phyloP scores from a whole-genome alignment of 2,888 invertebrate species.

The Listrodromus nycthemerus region DNA sequence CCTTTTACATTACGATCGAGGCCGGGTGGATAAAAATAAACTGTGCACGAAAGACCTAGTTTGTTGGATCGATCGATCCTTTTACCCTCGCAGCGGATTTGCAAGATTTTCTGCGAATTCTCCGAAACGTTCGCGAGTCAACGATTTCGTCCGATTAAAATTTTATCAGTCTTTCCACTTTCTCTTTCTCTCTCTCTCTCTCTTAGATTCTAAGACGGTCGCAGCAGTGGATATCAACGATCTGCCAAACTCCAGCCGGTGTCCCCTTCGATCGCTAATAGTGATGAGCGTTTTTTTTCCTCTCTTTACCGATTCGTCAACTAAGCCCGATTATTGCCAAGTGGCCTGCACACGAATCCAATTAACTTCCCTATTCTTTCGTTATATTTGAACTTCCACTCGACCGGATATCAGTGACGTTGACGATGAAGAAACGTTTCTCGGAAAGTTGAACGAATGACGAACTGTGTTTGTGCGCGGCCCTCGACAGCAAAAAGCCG shows the following conservation, averaged over 20 bases:
- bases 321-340: slow-evolving; percentile 23
- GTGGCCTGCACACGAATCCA: slow-evolving; percentile 11
- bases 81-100: slow-evolving; percentile 11
- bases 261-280: neutral
- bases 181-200: neutral
- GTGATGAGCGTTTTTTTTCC: neutral
- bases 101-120: slow-evolving; percentile 38
- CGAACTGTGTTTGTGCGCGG: slow-evolving; percentile 35
- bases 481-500: slow-evolving; percentile 19
- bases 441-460: slow-evolving; percentile 47
- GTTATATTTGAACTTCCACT: neutral
- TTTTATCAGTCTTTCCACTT: neutral
- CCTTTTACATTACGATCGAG: slow-evolving; percentile 44
- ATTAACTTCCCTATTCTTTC: slow-evolving; percentile 34
- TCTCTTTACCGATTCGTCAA: neutral
- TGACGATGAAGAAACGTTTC: slow-evolving; percentile 55
- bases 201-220: too few species aligned
- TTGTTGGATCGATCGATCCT: slow-evolving; percentile 54
- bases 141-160: neutral
- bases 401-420: slow-evolving; percentile 22
- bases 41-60: slow-evolving; percentile 58
- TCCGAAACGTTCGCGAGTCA: neutral
- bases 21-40: slow-evolving; percentile 59
- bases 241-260: neutral
- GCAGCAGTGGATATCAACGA: slow-evolving; percentile 10